Evolutionary conservation across 1,140 invertebrate species (phyloP).

Genomic region (Neodiprion lecontei): DNA sequence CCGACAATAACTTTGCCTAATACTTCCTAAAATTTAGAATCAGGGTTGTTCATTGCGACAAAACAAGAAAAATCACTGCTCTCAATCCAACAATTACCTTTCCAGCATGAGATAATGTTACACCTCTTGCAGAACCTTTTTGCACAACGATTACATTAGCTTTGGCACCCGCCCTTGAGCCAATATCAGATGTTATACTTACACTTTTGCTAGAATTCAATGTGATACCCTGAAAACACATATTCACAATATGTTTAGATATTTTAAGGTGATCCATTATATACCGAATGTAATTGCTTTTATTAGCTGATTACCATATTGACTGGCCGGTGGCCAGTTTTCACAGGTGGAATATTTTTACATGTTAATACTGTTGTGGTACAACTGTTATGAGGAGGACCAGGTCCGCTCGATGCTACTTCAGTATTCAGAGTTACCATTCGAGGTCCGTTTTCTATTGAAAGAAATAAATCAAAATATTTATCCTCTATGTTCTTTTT

Average conservation of each 20-base stretch:
- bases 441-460: conserved; percentile 34
- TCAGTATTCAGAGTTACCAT: conserved; percentile 31
- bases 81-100: conserved; percentile 41
- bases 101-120: conserved; percentile 53
- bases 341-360: conserved; percentile 43
- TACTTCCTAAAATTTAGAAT: conserved; percentile 45
- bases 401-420: conserved; percentile 45
- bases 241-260: not conserved
- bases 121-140: conserved; percentile 48
- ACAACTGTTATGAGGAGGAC: conserved; percentile 37
- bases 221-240: conserved; percentile 37
- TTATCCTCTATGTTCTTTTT: not conserved
- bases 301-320: conserved; percentile 41
- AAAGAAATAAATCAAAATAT: conserved; percentile 19
- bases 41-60: conserved; percentile 1
- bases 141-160: conserved; percentile 54
- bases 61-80: conserved; percentile 3
- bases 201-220: conserved; percentile 44
- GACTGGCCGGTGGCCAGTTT: conserved; percentile 41
- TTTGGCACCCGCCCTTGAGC: conserved; percentile 44
- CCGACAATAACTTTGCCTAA: conserved; percentile 54
- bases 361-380: conserved; percentile 31
- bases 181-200: conserved; percentile 41
- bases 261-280: too few relatives aligned
- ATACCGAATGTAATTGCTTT: not conserved